Base-by-base conservation (phyloP, 2,797 vertebrate species). In the Mergus octosetaceus region DNA sequence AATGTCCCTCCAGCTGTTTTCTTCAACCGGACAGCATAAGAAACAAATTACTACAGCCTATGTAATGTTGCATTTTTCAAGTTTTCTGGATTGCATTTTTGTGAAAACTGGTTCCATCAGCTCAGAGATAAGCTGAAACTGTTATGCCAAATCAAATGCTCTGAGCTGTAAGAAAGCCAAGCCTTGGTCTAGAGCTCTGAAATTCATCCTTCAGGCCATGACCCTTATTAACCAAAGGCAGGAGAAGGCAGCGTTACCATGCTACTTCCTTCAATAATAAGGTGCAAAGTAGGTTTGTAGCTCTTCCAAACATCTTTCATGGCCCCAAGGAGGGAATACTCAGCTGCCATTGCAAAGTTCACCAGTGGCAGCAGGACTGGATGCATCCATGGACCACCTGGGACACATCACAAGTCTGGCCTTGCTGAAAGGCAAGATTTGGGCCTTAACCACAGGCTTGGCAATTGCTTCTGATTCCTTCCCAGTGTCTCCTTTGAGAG, bases 351-450 rank as follows among this genome's bases (percentile, higher is more conserved):
- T 83, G 16, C 15, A 56, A 82, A 90, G 41, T 39, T 69, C 20
- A 21, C 4, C 3, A 5, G 11, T 0, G 3, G 45, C 9, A 9
- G 9, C 19, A 38, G 27, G 61, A 47, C 24, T 25, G n/a, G 41
- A 41, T 41, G 41, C 41, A 41, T 41, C 41, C 16, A 41, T 41
- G 41, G 39, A 18, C 38, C 51, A n/a, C 8, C 47, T 47, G 47
- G 34, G 51, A 25, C 27, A 11, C 6, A 38, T 8, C 14, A 15
- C 2, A 3, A 43, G 65, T 65, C 36, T 56, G 62, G 28, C 18
- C 10, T 19, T 10, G 20, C 10, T 58, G 36, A 27, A 73, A 8
- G 28, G n/a, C 27, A 53, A 28, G 18, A 80, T 74, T 36, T 69
- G 61, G 36, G 36, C 19, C 25, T 7, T 6, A 12, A 30, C 11